Evolutionary conservation across 2,888 invertebrate genomes (phyloP), one percentile per base, ranked within the genome.

Genomic region (Sarcophaga subvicina): DNA sequence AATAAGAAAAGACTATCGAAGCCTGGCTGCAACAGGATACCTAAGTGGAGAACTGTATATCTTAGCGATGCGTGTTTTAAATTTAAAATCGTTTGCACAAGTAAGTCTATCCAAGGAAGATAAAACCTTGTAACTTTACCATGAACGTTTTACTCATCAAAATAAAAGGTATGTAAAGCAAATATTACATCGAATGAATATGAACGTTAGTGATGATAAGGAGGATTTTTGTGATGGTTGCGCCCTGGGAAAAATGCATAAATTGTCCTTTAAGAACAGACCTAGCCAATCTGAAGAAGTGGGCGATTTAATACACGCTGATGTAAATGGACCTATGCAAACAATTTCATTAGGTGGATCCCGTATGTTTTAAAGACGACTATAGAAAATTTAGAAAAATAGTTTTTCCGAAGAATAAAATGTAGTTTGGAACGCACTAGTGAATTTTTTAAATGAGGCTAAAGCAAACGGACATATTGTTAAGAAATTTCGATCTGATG

Each of bases 401-500:
- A 12, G 45, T 47, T 69, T 69, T 69, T 49, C 14, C 49, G 12
- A 54, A 60, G 20, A 71, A 47, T 84, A 76, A 62, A 81, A 37
- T 20, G 75, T 76, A 47, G 75, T 81, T 12, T 63, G 27, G 27
- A 81, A 12, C 59, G 59, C 14, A 17, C n/a, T 17, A 2, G 49
- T 63, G 66, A 70, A n/a, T 11, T 89, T 82, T 71, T 64, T 89
- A 10, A 70, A 88, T 70, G 22, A 77, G 87, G 90, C 89, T 77
- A 85, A 90, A 81, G 86, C 88, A 78, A 86, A 89, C 22, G 89
- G 88, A 70, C 63, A 88, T 63, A 89, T 88, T 64, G 81, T 89
- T 22, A 88, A 89, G 69, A 82, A 73, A 20, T 78, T 91, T 12
- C 84, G 90, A 49, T 89, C 89, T 11, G 91, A 91, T 85, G 90